These are phyloP conservation scores for Serrognathus titanus DNA, from an alignment of 2,888 invertebrate species.

Conservation along the genomic window DNA sequence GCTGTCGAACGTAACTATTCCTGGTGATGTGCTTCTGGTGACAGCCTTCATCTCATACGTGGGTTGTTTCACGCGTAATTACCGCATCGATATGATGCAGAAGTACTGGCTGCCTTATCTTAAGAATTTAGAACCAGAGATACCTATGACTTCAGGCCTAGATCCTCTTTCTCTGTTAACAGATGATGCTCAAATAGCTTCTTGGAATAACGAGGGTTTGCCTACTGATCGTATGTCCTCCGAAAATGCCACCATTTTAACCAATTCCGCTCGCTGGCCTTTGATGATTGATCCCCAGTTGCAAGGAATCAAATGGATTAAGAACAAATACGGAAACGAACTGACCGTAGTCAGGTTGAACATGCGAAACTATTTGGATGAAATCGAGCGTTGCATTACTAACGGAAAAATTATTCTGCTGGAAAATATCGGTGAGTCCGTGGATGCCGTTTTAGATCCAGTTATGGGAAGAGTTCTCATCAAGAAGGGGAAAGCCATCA, in stretches of 20 bases:
- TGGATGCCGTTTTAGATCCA: slow-evolving; percentile 90
- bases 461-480: slow-evolving; percentile 83
- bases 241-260: slow-evolving; percentile 90
- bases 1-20: slow-evolving; percentile 70
- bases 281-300: slow-evolving; percentile 91
- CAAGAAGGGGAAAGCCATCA: slow-evolving; percentile 76
- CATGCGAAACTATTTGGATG: slow-evolving; percentile 78
- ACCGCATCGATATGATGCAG: slow-evolving; percentile 73
- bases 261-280: slow-evolving; percentile 88
- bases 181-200: slow-evolving; percentile 88
- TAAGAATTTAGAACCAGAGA: slow-evolving; percentile 65
- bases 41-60: slow-evolving; percentile 94
- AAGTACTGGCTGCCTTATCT: slow-evolving; percentile 80
- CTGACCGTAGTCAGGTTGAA: slow-evolving; percentile 76
- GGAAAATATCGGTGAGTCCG: slow-evolving; percentile 84
- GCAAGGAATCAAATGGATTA: slow-evolving; percentile 94
- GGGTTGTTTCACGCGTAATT: slow-evolving; percentile 86
- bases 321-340: slow-evolving; percentile 72
- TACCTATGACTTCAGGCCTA: slow-evolving; percentile 74
- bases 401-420: slow-evolving; percentile 76
- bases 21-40: slow-evolving; percentile 84
- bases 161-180: slow-evolving; percentile 85
- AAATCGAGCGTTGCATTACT: slow-evolving; percentile 63
- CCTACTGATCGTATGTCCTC: slow-evolving; percentile 92
- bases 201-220: slow-evolving; percentile 92